phyloP scores from a whole-genome alignment of 2,797 vertebrate genomes.

The Fistularia commersonii region DNA sequence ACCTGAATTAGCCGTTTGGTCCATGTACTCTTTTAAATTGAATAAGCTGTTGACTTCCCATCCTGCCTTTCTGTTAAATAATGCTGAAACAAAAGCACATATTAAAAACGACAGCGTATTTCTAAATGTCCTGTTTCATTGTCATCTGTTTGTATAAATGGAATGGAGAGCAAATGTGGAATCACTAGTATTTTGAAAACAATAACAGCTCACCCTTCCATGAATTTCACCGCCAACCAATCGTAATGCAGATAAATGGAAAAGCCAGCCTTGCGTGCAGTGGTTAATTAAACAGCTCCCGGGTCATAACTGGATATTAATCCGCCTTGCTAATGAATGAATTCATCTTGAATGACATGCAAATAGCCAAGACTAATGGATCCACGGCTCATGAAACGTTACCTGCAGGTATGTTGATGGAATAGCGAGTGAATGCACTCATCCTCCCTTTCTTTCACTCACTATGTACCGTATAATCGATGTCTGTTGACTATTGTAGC shows the following conservation, averaged over 20 bases:
- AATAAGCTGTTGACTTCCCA: too few relatives aligned
- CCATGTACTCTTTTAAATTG: too few relatives aligned
- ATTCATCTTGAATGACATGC: slow-evolving; percentile 55
- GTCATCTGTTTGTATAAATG: not conserved
- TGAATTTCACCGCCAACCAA: slow-evolving; percentile 27
- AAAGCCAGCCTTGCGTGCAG: slow-evolving; percentile 58
- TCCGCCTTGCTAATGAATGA: slow-evolving; percentile 51
- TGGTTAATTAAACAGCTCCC: slow-evolving; percentile 64
- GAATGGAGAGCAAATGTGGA: not conserved
- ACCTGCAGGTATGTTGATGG: slow-evolving; percentile 40
- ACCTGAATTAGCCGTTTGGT: too few relatives aligned
- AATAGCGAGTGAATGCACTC: slow-evolving; percentile 15
- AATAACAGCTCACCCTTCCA: slow-evolving; percentile 11
- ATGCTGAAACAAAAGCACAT: not conserved
- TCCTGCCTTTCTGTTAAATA: too few relatives aligned
- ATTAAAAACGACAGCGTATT: not conserved
- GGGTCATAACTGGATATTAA: slow-evolving; percentile 51
- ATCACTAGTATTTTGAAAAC: slow-evolving; percentile 9
- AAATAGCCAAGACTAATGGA: slow-evolving; percentile 62
- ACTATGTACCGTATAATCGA: not conserved
- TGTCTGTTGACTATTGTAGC: slow-evolving; percentile 3
- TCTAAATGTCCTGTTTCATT: not conserved
- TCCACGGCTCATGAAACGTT: slow-evolving; percentile 35
- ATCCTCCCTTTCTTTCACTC: slow-evolving; percentile 19
- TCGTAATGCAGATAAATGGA: slow-evolving; percentile 46